Percentiles rank a stretch among this genome's conserved stretches.
phyloP scores from a whole-genome alignment of 2,113 vertebrate species.

The Osmerus eperlanus region DNA sequence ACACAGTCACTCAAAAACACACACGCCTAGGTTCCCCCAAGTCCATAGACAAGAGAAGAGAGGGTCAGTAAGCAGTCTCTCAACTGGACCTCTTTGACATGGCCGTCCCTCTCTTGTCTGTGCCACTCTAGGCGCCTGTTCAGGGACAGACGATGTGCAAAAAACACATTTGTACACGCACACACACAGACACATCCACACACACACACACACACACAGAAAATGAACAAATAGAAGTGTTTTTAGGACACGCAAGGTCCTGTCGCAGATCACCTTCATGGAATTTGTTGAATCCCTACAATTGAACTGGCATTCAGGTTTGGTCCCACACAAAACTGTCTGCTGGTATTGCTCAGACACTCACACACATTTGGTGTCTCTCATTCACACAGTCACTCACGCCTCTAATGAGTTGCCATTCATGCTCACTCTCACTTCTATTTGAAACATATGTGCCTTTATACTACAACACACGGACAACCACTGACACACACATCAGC shows the following conservation, averaged over 20 bases:
- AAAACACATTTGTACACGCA: constrained; percentile 22
- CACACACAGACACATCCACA: background rate
- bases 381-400: background rate
- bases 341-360: constrained; percentile 20
- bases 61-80: constrained; percentile 56
- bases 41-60: constrained; percentile 46
- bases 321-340: constrained; percentile 21
- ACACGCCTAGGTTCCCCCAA: constrained; percentile 16
- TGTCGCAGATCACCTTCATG: constrained; percentile 52
- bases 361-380: background rate
- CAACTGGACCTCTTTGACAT: constrained; percentile 36
- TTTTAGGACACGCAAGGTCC: constrained; percentile 41
- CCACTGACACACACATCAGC: background rate
- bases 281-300: constrained; percentile 49
- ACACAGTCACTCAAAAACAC: constrained; percentile 2
- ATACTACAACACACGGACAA: background rate
- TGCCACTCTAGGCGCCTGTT: constrained; percentile 30
- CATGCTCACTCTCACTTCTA: constrained; percentile 10
- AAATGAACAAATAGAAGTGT: constrained; percentile 24
- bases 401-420: background rate
- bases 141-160: constrained; percentile 41
- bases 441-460: constrained; percentile 42
- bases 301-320: constrained; percentile 21
- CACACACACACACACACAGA: constrained; percentile 23
- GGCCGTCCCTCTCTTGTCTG: constrained; percentile 33